A percentile compares a stretch with the other conserved stretches of the same genome.
Conservation (phyloP, 2,888 invertebrate genomes). For the Leptinotarsa rubiginosa region DNA sequence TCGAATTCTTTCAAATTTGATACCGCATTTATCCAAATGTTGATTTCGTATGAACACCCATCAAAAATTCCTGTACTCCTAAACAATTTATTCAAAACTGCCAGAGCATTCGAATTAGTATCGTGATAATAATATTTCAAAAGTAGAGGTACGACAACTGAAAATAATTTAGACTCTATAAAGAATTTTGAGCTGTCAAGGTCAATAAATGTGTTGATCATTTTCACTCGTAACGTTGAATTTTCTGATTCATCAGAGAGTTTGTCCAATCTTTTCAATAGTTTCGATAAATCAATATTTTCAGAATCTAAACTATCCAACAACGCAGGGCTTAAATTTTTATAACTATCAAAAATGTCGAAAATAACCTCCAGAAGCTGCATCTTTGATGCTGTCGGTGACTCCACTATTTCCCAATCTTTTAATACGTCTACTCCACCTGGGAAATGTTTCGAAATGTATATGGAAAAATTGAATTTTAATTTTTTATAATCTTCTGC, state of each 20-base stretch:
- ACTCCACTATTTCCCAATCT: slow-evolving; percentile 57
- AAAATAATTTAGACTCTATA: slow-evolving; percentile 54
- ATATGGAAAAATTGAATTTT: slow-evolving; percentile 45
- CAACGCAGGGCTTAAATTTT: slow-evolving; percentile 69
- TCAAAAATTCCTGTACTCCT: slow-evolving; percentile 75
- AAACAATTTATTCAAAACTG: slow-evolving; percentile 69
- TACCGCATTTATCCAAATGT: slow-evolving; percentile 70
- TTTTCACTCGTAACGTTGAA: slow-evolving; percentile 61
- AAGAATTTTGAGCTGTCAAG: slow-evolving; percentile 62
- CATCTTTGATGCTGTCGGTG: slow-evolving; percentile 45
- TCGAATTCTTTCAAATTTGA: slow-evolving; percentile 54
- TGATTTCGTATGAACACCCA: slow-evolving; percentile 74
- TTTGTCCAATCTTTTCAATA: slow-evolving; percentile 41
- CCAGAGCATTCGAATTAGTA: slow-evolving; percentile 52
- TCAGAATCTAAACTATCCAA: slow-evolving; percentile 60
- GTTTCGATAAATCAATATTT: slow-evolving; percentile 46
- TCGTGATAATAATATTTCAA: slow-evolving; percentile 67
- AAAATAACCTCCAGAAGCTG: slow-evolving; percentile 64
- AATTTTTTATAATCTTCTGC: slow-evolving; percentile 47
- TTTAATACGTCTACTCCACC: slow-evolving; percentile 57
- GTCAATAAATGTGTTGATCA: slow-evolving; percentile 64
- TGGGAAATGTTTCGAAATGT: slow-evolving; percentile 60
- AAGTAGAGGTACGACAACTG: slow-evolving; percentile 49
- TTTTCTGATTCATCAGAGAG: slow-evolving; percentile 41
- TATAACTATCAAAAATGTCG: slow-evolving; percentile 70